Percentiles rank a stretch among this genome's conserved stretches.
These are phyloP conservation scores for Phyllotreta striolata DNA, from an alignment of 2,888 invertebrate genomes.

Conservation along the genomic window DNA sequence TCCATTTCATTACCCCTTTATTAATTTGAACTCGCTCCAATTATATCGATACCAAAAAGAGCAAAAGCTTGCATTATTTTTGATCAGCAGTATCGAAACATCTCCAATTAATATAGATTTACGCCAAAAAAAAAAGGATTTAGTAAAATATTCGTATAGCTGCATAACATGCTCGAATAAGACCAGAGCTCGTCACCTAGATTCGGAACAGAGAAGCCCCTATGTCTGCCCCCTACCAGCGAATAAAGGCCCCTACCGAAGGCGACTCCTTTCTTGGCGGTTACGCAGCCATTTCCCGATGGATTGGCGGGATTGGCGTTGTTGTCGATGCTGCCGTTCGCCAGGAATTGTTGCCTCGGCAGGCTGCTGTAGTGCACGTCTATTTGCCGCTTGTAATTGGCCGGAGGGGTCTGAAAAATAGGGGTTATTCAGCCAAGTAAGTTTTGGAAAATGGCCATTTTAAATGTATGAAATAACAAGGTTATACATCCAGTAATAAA, in stretches of 20 bases:
- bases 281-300: constrained; percentile 46
- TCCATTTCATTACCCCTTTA: no score
- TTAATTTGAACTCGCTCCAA: no score
- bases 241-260: constrained; percentile 73
- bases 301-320: constrained; percentile 58
- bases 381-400: constrained; percentile 76
- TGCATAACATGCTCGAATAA: constrained; percentile 21
- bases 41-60: no score
- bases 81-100: no score
- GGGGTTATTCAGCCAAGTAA: background rate
- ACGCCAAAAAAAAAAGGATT: no score
- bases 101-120: constrained; percentile 2
- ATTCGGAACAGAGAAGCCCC: constrained; percentile 90
- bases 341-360: constrained; percentile 72
- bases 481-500: no score
- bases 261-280: constrained; percentile 71
- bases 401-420: constrained; percentile 73
- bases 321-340: constrained; percentile 57
- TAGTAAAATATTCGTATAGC: constrained; percentile 28
- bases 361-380: constrained; percentile 83
- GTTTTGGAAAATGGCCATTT: no score
- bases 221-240: constrained; percentile 68
- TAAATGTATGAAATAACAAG: no score
- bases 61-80: no score
- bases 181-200: constrained; percentile 71